A percentile compares a stretch with the other conserved stretches of the same genome.
Evolutionary conservation across 2,888 invertebrate genomes (phyloP).

Genomic region (Phengaris alcon): DNA sequence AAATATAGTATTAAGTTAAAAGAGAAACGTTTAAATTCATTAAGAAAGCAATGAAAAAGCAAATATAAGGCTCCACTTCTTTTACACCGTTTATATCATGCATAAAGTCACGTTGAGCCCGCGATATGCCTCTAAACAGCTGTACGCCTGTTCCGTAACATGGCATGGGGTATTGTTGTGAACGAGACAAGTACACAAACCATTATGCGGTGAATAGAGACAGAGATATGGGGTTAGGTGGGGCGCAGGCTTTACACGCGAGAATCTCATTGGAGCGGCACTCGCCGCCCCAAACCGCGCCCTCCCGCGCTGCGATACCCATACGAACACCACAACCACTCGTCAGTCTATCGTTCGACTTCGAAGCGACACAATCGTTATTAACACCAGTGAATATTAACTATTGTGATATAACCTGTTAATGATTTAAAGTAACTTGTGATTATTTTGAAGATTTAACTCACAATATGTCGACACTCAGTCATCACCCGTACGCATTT

Average conservation of each 20-base stretch:
- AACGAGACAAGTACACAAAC: constrained; percentile 48
- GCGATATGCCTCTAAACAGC: constrained; percentile 67
- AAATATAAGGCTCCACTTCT: constrained; percentile 43
- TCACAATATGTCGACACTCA: constrained; percentile 68
- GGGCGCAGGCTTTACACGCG: constrained; percentile 64
- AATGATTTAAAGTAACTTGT: constrained; percentile 57
- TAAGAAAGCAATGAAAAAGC: constrained; percentile 42
- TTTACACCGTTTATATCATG: constrained; percentile 65
- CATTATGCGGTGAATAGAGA: constrained; percentile 50
- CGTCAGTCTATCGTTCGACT: constrained; percentile 72
- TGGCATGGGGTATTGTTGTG: constrained; percentile 55
- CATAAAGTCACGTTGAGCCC: constrained; percentile 53
- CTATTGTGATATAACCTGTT: constrained; percentile 69
- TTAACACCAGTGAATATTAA: constrained; percentile 58
- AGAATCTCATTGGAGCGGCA: constrained; percentile 55
- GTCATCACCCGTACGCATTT: constrained; percentile 77
- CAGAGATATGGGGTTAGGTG: constrained; percentile 49
- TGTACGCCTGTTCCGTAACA: constrained; percentile 61
- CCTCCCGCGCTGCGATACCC: constrained; percentile 60
- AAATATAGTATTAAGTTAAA: not conserved
- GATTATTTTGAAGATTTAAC: constrained; percentile 46
- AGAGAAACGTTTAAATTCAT: constrained; percentile 36
- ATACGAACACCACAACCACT: constrained; percentile 51
- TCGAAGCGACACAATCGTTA: constrained; percentile 70
- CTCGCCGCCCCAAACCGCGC: constrained; percentile 60